Evolutionary conservation across 2,888 invertebrate genomes (phyloP).

Genomic region (Monopis laevigella): DNA sequence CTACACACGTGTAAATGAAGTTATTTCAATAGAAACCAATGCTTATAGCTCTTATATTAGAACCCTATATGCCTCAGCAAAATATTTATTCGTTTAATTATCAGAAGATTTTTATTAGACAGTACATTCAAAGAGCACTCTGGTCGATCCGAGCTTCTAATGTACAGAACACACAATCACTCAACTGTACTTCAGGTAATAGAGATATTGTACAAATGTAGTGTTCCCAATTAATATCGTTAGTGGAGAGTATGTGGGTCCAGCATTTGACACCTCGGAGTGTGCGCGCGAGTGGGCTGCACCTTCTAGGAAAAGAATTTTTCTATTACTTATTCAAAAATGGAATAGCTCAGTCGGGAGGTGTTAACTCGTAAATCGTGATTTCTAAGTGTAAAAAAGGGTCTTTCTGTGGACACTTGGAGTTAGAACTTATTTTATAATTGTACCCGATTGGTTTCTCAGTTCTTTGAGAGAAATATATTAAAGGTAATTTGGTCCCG

Average conservation of each 20-base stretch:
- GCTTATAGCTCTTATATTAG: too few species aligned
- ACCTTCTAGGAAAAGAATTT: slow-evolving; percentile 47
- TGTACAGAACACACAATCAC: slow-evolving; percentile 6
- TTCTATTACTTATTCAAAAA: slow-evolving; percentile 24
- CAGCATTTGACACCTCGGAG: slow-evolving; percentile 52
- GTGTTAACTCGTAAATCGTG: slow-evolving; percentile 56
- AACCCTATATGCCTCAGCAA: too few species aligned
- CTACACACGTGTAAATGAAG: too few species aligned
- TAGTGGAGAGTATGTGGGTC: slow-evolving; percentile 11
- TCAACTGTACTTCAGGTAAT: slow-evolving; percentile 4
- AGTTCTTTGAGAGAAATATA: slow-evolving; percentile 6
- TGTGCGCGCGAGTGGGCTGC: slow-evolving; percentile 32
- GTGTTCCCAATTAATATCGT: slow-evolving; percentile 11
- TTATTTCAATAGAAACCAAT: too few species aligned
- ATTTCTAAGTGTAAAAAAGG: slow-evolving; percentile 41
- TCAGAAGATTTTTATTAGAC: slow-evolving; percentile 1
- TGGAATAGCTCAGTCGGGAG: slow-evolving; percentile 23
- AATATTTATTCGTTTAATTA: slow-evolving; percentile 4
- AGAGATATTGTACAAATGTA: slow-evolving; percentile 7
- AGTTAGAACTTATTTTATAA: slow-evolving; percentile 9
- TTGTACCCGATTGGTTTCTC: slow-evolving; percentile 4
- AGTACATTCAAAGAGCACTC: slow-evolving; percentile 6
- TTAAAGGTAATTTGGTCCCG: background rate
- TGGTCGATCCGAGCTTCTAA: slow-evolving; percentile 4
- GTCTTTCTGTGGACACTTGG: background rate